These are phyloP conservation scores for Pongo abelii DNA, from an alignment of 2,113 vertebrate genomes.

Conservation along the genomic window DNA sequence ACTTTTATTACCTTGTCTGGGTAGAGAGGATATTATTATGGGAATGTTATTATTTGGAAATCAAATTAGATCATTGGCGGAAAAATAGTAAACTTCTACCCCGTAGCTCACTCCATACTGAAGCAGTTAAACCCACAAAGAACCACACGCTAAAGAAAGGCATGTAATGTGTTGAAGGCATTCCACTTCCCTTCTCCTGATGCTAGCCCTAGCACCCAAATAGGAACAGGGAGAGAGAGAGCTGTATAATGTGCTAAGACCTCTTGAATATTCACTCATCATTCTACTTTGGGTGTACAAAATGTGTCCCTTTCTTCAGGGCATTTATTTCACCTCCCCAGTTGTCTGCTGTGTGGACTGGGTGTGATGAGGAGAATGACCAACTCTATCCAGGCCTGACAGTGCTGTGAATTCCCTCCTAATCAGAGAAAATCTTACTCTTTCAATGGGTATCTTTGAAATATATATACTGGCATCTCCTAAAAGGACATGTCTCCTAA, in stretches of 20 bases:
- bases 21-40: not conserved
- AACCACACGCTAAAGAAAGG: not conserved
- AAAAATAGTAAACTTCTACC: not conserved
- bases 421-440: not conserved
- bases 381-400: not conserved
- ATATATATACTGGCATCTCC: not conserved
- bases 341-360: not conserved
- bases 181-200: not conserved
- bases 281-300: not conserved
- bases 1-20: not conserved
- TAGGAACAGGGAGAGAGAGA: not conserved
- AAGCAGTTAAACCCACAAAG: not conserved
- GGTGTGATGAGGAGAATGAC: too few species aligned
- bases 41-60: not conserved
- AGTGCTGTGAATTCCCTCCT: not conserved
- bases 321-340: not conserved
- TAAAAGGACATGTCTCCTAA: not conserved
- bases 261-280: not conserved
- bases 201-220: not conserved
- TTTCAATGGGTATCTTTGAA: not conserved
- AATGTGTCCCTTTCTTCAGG: not conserved
- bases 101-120: not conserved
- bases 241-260: not conserved
- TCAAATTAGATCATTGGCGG: not conserved
- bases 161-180: not conserved